These are phyloP conservation scores for human DNA, from an alignment of 2,113 vertebrate species.

Conservation along the genomic window DNA sequence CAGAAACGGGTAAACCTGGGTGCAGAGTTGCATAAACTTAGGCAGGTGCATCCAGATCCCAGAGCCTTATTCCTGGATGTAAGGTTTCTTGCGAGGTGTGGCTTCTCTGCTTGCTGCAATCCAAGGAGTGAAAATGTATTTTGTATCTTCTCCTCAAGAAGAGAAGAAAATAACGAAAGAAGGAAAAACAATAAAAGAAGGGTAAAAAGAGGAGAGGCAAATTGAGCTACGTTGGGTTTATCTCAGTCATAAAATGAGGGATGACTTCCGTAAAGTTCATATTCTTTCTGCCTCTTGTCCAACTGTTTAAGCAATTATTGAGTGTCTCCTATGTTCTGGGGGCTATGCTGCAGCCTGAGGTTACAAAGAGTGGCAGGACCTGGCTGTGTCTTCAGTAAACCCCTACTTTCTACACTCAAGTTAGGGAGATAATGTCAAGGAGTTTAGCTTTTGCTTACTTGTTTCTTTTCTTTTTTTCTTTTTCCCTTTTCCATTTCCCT, in stretches of 20 bases:
- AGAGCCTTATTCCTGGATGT: fast-evolving
- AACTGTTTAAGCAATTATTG: background rate
- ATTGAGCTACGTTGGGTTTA: background rate
- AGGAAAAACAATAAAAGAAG: background rate
- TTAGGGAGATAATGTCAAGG: fast-evolving
- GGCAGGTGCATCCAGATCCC: fast-evolving
- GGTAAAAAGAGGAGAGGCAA: background rate
- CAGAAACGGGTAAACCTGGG: fast-evolving
- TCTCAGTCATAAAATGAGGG: background rate
- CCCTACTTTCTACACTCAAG: background rate
- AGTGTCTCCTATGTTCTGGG: background rate
- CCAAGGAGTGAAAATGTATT: background rate
- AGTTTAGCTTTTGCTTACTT: no score
- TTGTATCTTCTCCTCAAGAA: background rate
- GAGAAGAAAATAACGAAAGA: background rate
- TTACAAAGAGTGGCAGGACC: fast-evolving
- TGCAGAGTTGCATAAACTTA: fast-evolving
- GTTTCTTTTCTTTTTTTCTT: no score
- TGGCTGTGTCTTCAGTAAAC: background rate
- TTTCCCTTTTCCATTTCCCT: background rate
- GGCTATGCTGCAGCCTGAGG: background rate
- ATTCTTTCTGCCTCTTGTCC: background rate
- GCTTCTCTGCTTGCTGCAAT: background rate
- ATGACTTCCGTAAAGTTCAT: background rate
- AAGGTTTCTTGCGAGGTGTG: background rate